Conservation (phyloP, 2,113 vertebrate genomes). For the Ceyx melanurus region DNA sequence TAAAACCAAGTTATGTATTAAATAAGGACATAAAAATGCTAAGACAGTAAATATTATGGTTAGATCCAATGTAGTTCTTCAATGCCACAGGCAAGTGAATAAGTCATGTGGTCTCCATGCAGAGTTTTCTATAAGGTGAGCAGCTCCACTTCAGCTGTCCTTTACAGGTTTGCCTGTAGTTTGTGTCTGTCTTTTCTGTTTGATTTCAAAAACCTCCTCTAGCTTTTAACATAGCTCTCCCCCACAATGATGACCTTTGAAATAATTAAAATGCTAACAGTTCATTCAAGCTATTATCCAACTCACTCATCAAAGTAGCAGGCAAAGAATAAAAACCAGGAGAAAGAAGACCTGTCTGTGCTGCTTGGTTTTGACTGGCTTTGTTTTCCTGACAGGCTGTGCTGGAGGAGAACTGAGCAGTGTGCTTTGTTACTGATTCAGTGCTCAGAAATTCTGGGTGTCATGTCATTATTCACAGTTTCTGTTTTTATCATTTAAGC, state of each 20-base stretch:
- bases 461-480: conserved; percentile 6
- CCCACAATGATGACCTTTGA: conserved; percentile 35
- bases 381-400: conserved; percentile 44
- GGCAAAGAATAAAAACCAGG: background rate
- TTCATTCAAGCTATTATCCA: conserved; percentile 22
- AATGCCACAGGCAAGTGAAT: background rate
- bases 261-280: conserved; percentile 43
- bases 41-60: background rate
- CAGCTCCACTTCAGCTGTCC: background rate
- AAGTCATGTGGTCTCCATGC: background rate
- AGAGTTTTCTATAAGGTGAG: background rate
- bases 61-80: background rate
- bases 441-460: conserved; percentile 6
- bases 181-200: background rate
- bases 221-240: background rate
- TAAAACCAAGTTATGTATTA: background rate
- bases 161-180: background rate
- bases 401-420: conserved; percentile 15
- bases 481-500: conserved; percentile 51
- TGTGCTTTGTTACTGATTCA: conserved; percentile 21
- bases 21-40: background rate
- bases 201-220: background rate
- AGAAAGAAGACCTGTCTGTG: background rate
- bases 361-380: conserved; percentile 12
- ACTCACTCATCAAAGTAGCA: conserved; percentile 7